Conservation (phyloP, 2,113 vertebrate genomes). For the Channa maculata region DNA sequence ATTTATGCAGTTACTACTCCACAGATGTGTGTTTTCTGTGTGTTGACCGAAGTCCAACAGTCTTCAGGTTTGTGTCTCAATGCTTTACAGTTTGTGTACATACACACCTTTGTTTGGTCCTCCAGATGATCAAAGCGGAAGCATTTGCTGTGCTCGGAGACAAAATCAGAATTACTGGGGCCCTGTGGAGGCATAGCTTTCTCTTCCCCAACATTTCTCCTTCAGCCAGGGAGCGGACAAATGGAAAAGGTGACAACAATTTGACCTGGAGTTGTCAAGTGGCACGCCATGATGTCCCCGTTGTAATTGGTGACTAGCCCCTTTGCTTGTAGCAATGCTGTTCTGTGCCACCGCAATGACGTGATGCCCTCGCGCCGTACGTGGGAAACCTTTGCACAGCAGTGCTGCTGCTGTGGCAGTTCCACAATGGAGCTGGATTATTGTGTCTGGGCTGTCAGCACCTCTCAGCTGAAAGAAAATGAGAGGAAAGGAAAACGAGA, state of each 20-base stretch:
- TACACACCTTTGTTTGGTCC: background rate
- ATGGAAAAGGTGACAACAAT: conserved; percentile 50
- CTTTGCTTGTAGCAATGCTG: conserved; percentile 6
- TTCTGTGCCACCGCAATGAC: conserved; percentile 21
- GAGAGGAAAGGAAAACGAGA: conserved; percentile 43
- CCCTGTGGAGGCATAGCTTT: conserved; percentile 1
- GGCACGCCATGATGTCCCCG: conserved; percentile 18
- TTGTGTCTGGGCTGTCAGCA: conserved; percentile 78
- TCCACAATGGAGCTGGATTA: conserved; percentile 73
- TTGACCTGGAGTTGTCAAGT: conserved; percentile 47
- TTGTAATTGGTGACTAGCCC: conserved; percentile 23
- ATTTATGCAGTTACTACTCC: background rate
- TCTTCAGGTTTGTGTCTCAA: background rate
- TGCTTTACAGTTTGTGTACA: background rate
- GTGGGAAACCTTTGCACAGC: conserved; percentile 68
- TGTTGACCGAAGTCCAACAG: background rate
- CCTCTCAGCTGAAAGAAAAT: conserved; percentile 73
- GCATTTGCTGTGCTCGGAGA: background rate
- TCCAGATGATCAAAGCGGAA: conserved; percentile 27
- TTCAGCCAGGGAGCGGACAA: conserved; percentile 14
- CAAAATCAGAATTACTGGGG: conserved; percentile 7
- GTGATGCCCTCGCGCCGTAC: conserved; percentile 60
- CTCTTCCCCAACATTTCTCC: background rate
- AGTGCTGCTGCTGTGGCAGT: conserved; percentile 47
- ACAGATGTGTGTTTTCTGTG: background rate